Evolutionary conservation across 2,888 invertebrate genomes (phyloP), one percentile per base, ranked within the genome.

Genomic region (Brachylomia viminalis): DNA sequence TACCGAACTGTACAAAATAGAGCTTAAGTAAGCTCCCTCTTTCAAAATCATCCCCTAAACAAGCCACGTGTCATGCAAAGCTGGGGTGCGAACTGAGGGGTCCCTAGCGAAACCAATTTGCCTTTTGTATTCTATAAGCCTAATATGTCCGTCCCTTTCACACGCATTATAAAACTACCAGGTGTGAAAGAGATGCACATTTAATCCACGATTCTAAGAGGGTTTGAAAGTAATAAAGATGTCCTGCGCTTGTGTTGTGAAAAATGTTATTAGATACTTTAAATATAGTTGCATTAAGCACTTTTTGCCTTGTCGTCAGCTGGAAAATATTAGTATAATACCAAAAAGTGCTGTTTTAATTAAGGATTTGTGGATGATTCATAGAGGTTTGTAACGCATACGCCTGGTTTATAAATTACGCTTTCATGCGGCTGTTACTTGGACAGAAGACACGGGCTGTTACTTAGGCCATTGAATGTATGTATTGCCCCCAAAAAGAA

Each of bases 21-120:
- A 77, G 83, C 83, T 88, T 87, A 82, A 77, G 76, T 82, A 86
- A 88, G 82, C 83, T 87, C 86, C 88, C 91, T 89, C 88, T 88
- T 88, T 89, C 86, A 88, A 89, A 89, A 90, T 90, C 91, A 93
- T 92, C 93, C 93, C 93, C 90, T 88, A 89, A 88, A 91, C 89
- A 89, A 87, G 93, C 92, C 95, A 95, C 95, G 95, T 93, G 95
- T 93, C 95, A 91, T 90, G 91, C 92, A 92, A 92, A 93, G 91
- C 91, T 91, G 90, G 88, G 92, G 91, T 90, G 91, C 92, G 88
- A 92, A 92, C 92, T 90, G 88, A 90, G 90, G 91, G 92, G 94
- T 94, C 94, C 88, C 84, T 88, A 92, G 92, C 86, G 90, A 92
- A 93, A 94, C 93, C 94, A 95, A 95, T 95, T 95, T 93, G 92